Evolutionary conservation across 1,140 invertebrate species (phyloP).

Genomic region (Lucilia sericata): DNA sequence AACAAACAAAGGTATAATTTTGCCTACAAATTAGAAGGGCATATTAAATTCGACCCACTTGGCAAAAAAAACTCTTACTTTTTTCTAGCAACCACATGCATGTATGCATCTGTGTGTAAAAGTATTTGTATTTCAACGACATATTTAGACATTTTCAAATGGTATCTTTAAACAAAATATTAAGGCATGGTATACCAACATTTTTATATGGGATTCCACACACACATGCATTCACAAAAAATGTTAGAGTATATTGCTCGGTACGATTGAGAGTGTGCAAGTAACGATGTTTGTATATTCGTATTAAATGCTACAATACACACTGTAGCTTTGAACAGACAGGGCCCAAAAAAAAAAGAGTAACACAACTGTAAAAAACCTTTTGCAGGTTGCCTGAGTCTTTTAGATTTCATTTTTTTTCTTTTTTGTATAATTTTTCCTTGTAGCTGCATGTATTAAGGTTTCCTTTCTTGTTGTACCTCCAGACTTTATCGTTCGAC

Average conservation of each 20-base stretch:
- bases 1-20: too few species aligned
- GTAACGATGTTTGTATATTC: background rate
- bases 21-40: background rate
- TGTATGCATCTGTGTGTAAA: too few species aligned
- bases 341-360: background rate
- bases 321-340: background rate
- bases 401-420: too few species aligned
- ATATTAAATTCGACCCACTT: background rate
- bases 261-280: too few species aligned
- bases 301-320: background rate
- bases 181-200: background rate
- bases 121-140: background rate
- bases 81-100: background rate
- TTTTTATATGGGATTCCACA: background rate
- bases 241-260: too few species aligned
- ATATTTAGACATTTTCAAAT: constrained; percentile 3
- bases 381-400: background rate
- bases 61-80: background rate
- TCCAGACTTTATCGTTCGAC: background rate
- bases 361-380: background rate
- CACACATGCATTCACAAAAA: background rate
- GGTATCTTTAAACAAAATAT: constrained; percentile 5
- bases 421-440: background rate
- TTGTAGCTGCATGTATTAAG: background rate
- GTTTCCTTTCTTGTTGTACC: background rate